phyloP scores from a whole-genome alignment of 2,797 vertebrate genomes.

The Girardinus metallicus region DNA sequence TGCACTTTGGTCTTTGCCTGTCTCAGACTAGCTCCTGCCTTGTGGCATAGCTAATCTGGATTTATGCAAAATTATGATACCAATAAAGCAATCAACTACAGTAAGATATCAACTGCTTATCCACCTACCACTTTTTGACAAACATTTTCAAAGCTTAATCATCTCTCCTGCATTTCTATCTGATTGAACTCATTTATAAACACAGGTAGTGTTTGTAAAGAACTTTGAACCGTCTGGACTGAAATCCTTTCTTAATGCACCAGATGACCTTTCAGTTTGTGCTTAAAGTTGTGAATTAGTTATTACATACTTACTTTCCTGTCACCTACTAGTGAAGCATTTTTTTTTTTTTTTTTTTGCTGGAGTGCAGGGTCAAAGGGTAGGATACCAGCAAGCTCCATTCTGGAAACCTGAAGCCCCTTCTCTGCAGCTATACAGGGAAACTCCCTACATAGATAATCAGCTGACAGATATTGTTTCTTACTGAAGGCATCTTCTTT shows the following conservation, averaged over 20 bases:
- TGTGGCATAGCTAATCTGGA: not conserved
- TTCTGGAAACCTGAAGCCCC: slow-evolving; percentile 19
- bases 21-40: not conserved
- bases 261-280: not conserved
- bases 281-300: not conserved
- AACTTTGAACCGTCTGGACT: not conserved
- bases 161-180: not conserved
- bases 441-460: slow-evolving; percentile 2
- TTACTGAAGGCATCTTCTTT: not conserved
- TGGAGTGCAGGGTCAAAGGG: slow-evolving; percentile 48
- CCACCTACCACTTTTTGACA: not conserved
- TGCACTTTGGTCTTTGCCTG: not conserved
- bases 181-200: not conserved
- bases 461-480: not conserved
- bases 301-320: not conserved
- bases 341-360: slow-evolving; percentile 3
- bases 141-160: not conserved
- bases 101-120: not conserved
- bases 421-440: slow-evolving; percentile 4
- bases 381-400: slow-evolving; percentile 14
- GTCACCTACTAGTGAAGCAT: not conserved
- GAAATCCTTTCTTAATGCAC: not conserved
- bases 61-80: not conserved
- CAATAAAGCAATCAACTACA: not conserved
- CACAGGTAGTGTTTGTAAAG: not conserved